Percentiles rank a stretch among this genome's conserved stretches.
These are phyloP conservation scores for Triplophysa bombifrons DNA, from an alignment of 2,797 vertebrate species.

Conservation along the genomic window DNA sequence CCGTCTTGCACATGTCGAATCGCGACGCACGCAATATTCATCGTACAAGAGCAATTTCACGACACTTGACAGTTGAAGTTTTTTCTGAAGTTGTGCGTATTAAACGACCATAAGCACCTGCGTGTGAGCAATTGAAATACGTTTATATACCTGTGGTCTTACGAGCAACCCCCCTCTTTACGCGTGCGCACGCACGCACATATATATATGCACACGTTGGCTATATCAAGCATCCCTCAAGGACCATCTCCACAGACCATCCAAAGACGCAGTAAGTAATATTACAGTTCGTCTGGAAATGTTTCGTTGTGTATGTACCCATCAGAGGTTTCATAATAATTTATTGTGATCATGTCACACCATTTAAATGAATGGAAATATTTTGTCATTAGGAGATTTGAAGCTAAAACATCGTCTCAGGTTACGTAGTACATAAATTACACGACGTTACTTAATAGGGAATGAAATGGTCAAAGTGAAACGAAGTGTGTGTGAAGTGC, in stretches of 20 bases:
- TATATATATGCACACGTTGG: constrained; percentile 15
- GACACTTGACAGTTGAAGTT: constrained; percentile 42
- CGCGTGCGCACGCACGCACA: constrained; percentile 34
- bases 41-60: constrained; percentile 51
- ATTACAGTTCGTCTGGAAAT: neutral
- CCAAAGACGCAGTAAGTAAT: constrained; percentile 36
- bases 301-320: constrained; percentile 18
- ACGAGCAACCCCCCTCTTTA: constrained; percentile 24
- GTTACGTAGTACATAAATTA: neutral
- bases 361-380: neutral
- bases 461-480: neutral
- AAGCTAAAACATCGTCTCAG: neutral
- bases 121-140: constrained; percentile 36
- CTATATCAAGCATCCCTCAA: constrained; percentile 31
- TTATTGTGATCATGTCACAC: neutral
- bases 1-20: constrained; percentile 36
- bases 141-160: constrained; percentile 22
- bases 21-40: constrained; percentile 51
- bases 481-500: neutral
- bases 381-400: constrained; percentile 1
- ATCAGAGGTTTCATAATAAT: neutral
- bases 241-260: constrained; percentile 30
- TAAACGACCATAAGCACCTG: constrained; percentile 18
- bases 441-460: neutral
- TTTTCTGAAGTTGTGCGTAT: constrained; percentile 7